Evolutionary conservation across 2,113 vertebrate genomes (phyloP).

Genomic region (Silurus glanis): DNA sequence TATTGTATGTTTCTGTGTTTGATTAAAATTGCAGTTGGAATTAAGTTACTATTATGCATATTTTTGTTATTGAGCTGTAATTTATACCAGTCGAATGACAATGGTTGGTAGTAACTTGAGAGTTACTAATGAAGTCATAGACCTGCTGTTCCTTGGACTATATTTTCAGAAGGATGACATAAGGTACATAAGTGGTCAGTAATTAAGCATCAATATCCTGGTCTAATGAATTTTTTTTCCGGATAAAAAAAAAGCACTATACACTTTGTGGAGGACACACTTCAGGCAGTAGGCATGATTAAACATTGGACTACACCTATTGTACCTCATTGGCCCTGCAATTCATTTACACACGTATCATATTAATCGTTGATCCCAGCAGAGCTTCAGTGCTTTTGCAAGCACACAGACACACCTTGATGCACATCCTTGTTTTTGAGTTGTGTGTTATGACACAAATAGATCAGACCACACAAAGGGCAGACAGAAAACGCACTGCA

Average conservation of each 20-base stretch:
- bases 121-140: not conserved
- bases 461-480: constrained; percentile 18
- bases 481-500: not conserved
- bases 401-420: not conserved
- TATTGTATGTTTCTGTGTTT: not conserved
- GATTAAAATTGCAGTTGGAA: not conserved
- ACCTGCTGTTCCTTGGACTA: not conserved
- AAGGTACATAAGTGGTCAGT: not conserved
- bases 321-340: constrained; percentile 30
- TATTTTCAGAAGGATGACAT: not conserved
- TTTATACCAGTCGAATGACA: not conserved
- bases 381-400: not conserved
- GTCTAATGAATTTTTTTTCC: not conserved
- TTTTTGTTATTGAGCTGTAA: not conserved
- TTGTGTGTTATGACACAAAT: constrained; percentile 18
- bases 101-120: not conserved
- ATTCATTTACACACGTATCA: constrained; percentile 18
- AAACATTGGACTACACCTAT: constrained; percentile 21
- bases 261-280: not conserved
- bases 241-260: not conserved
- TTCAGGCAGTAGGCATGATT: not conserved
- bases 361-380: constrained; percentile 9
- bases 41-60: not conserved
- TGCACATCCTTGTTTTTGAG: constrained; percentile 6
- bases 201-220: not conserved